These are phyloP conservation scores for Haliclona indistincta DNA, from an alignment of 37 sponge, comb jelly and placozoan genomes.

Conservation along the genomic window DNA sequence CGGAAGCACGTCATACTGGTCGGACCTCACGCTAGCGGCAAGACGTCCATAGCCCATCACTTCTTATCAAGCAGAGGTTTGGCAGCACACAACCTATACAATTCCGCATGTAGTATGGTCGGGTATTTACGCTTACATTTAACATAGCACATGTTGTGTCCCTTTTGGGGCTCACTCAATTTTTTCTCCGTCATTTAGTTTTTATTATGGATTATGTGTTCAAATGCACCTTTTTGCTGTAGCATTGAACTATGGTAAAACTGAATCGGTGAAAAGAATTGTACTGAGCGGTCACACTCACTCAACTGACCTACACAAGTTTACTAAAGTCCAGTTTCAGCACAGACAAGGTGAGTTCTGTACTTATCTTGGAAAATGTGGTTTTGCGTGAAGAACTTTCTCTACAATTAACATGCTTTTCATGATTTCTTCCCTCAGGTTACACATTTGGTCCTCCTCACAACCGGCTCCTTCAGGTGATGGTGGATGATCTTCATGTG, in stretches of 20 bases:
- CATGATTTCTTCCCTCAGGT: constrained; percentile 38
- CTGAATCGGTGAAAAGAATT: constrained; percentile 56
- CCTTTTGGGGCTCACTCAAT: neutral
- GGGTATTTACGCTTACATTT: too few species aligned
- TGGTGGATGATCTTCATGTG: constrained; percentile 89
- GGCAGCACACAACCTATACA: too few species aligned
- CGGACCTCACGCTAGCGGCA: constrained; percentile 62
- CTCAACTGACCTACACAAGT: constrained; percentile 41
- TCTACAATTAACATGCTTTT: neutral
- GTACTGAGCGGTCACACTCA: constrained; percentile 42
- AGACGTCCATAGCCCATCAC: constrained; percentile 52
- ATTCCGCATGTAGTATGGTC: neutral
- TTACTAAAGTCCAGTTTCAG: constrained; percentile 76
- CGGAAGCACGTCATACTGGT: constrained; percentile 48
- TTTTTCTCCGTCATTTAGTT: neutral
- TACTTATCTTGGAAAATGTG: neutral
- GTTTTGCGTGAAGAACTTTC: too few species aligned
- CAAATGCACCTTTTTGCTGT: neutral
- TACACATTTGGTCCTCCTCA: constrained; percentile 80
- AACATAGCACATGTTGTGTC: too few species aligned
- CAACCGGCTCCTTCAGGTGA: constrained; percentile 56
- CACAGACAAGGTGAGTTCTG: constrained; percentile 74
- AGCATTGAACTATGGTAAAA: constrained; percentile 42
- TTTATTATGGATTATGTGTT: neutral
- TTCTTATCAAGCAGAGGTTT: constrained; percentile 77